A percentile compares a stretch with the other conserved stretches of the same genome.
phyloP scores from a whole-genome alignment of 2,797 vertebrate genomes.

The Hafferia zeledoni region DNA sequence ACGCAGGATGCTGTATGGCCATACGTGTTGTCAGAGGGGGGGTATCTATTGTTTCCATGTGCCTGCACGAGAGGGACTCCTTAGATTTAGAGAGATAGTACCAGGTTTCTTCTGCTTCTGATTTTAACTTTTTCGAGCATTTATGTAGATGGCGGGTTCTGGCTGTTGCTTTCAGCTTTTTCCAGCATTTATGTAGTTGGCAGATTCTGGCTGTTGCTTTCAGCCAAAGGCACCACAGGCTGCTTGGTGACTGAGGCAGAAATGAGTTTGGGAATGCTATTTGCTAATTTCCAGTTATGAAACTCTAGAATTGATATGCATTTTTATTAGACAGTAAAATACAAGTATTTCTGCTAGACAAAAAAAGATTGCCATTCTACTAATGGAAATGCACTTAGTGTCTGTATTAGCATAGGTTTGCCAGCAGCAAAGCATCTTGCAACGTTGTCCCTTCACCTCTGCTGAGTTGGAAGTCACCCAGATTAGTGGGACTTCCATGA shows the following conservation, averaged over 20 bases:
- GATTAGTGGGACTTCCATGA: neutral
- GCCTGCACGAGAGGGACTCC: neutral
- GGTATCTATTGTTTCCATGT: neutral
- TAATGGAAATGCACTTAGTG: neutral
- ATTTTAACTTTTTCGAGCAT: neutral
- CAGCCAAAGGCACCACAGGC: neutral
- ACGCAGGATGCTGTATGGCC: neutral
- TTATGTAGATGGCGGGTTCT: neutral
- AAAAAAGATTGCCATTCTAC: neutral
- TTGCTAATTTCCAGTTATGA: neutral
- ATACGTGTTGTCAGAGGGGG: neutral
- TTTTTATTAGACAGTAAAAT: neutral
- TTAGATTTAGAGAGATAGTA: neutral
- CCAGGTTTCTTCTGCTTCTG: neutral
- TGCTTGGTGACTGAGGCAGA: neutral
- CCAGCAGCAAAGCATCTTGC: neutral
- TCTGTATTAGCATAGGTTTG: neutral
- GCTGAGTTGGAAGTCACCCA: neutral
- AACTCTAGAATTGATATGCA: neutral
- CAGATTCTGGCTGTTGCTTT: neutral
- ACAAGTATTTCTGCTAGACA: neutral
- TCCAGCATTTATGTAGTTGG: neutral
- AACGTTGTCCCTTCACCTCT: rapidly evolving
- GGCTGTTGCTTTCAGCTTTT: neutral
- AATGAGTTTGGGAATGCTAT: neutral